Evolutionary conservation across 2,797 vertebrate genomes (phyloP), one percentile per base, ranked within the genome.

Genomic region (Balearica regulorum): DNA sequence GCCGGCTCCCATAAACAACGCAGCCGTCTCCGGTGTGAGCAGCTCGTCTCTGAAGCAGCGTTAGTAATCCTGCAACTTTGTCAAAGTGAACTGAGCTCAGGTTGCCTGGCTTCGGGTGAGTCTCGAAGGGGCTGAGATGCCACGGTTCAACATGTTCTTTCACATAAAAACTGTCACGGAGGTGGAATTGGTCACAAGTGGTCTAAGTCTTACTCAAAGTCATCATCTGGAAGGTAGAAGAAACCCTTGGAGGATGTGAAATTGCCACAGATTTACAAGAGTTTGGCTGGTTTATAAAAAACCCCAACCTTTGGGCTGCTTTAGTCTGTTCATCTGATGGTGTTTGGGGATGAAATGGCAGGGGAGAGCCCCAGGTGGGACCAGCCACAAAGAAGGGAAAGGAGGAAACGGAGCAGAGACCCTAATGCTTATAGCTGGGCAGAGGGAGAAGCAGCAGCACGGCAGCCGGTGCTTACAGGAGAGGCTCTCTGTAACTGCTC

Each of bases 1-100:
- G 43, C 72, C 9, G 10, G 31, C 39, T 25, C 21, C 46, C 0
- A 15, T 25, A 13, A 81, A 10, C 44, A 33, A 8, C 0, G 0
- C 11, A 13, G 24, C 51, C 20, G 0, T 3, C 53, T 35, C 87
- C 6, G 3, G 1, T 5, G 53, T 13, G 69, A 80, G 15, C 46
- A 25, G 43, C 55, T 87, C 11, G 2, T 39, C 43, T 61, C 60
- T 35, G 18, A 2, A 31, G 10, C 55, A 48, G 22, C 49, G 41
- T 69, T 22, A 14, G 16, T 28, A n/a, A 43, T 49, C 65, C 57
- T 28, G 15, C 39, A 44, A 6, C 51, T 37, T 41, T 21, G n/a
- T 31, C 29, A n/a, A 28, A 51, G 43, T 13, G 7, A 66, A 8
- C 19, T 43, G 37, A 54, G 28, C 43, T 57, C 11, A 2, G 39